Evolutionary conservation across 1,140 invertebrate genomes (phyloP).

Genomic region (Sminthurinus signatus): DNA sequence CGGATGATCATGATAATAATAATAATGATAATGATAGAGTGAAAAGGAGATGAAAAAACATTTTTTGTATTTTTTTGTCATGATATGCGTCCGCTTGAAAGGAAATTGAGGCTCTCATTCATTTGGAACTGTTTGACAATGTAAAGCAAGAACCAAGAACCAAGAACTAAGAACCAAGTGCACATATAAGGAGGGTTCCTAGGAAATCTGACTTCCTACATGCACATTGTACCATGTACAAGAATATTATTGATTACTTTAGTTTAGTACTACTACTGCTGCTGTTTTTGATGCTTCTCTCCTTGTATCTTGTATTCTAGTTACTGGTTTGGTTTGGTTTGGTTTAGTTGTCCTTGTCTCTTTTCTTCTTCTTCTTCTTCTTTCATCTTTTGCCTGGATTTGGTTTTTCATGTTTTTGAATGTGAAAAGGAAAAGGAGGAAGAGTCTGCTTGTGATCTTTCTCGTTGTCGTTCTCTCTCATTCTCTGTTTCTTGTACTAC

Average conservation of each 20-base stretch:
- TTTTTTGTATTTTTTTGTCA: no score
- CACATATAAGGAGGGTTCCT: no score
- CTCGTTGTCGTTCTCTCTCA: no score
- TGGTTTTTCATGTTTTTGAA: constrained; percentile 18
- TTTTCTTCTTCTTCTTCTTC: not conserved
- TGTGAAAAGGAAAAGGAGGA: constrained; percentile 26
- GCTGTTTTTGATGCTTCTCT: not conserved
- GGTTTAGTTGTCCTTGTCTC: not conserved
- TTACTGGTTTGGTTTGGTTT: not conserved
- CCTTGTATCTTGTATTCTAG: not conserved
- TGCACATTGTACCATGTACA: not conserved
- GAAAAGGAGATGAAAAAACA: no score
- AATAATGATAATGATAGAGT: no score
- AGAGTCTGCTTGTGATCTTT: not conserved
- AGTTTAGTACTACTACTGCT: not conserved
- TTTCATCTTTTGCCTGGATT: constrained; percentile 10
- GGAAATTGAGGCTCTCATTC: constrained; percentile 8
- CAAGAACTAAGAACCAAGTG: no score
- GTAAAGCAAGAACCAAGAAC: not conserved
- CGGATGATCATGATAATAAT: no score
- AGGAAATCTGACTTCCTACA: no score
- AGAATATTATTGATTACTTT: constrained; percentile 10
- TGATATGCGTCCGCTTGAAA: not conserved
- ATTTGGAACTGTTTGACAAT: not conserved
- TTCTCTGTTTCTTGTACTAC: not conserved